These are phyloP conservation scores for Tupaia chinensis DNA, from an alignment of 2,113 vertebrate species.

Conservation along the genomic window DNA sequence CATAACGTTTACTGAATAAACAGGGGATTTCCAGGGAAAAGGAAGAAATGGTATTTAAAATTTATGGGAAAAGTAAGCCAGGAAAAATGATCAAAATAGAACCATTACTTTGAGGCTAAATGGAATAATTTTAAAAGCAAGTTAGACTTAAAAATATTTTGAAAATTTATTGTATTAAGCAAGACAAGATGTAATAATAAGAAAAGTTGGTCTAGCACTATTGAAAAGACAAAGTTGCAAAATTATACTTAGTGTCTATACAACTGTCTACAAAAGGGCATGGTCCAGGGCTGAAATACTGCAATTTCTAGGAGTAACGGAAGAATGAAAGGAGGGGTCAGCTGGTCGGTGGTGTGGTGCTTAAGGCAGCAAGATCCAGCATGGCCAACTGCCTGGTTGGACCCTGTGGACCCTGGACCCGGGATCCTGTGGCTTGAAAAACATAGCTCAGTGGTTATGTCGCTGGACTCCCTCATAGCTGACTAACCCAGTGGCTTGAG, in stretches of 20 bases:
- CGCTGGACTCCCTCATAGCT: too few species aligned
- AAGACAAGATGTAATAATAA: slow-evolving; percentile 33
- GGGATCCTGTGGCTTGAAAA: too few species aligned
- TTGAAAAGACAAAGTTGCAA: slow-evolving; percentile 23
- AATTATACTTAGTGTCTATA: slow-evolving; percentile 24
- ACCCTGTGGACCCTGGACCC: too few species aligned
- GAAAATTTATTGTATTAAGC: slow-evolving; percentile 38
- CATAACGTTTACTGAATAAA: slow-evolving; percentile 3
- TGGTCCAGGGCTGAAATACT: neutral
- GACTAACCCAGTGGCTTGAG: too few species aligned
- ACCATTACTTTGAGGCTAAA: slow-evolving; percentile 30
- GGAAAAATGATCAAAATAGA: slow-evolving; percentile 22
- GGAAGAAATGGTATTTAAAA: slow-evolving; percentile 38
- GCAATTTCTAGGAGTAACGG: slow-evolving; percentile 10
- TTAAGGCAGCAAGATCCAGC: too few species aligned
- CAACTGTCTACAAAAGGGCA: neutral
- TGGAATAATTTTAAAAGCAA: slow-evolving; percentile 36
- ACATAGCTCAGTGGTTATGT: too few species aligned
- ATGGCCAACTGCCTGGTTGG: too few species aligned
- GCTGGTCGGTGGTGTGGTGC: too few species aligned
- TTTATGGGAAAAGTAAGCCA: slow-evolving; percentile 26
- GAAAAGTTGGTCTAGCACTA: neutral
- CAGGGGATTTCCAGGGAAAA: neutral
- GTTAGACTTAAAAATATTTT: slow-evolving; percentile 44
- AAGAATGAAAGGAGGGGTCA: neutral